Base-by-base conservation (phyloP, 2,797 vertebrate species). In the Prionace glauca region DNA sequence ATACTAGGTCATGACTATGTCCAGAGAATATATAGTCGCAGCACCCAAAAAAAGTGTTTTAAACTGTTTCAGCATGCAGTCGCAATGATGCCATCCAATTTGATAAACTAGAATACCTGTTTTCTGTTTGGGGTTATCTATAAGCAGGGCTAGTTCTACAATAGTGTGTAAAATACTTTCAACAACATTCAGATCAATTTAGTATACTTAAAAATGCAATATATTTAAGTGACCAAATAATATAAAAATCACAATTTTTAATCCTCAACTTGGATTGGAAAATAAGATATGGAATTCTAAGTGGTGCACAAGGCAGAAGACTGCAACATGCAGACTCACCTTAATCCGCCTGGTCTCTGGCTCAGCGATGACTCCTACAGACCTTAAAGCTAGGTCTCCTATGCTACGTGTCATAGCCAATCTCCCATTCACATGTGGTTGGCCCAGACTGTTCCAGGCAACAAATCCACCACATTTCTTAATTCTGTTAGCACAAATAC, bases 401-500 rank as follows among this genome's bases (percentile, higher is more conserved):
- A 99, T 99, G 96, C 99, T 99, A 95, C 99, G 98, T 0, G 99
- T 99, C 99, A 99, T 99, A 50, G 99, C 99, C 96, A 99, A 97
- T 96, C 99, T 98, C 95, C 99, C 99, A 3, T 99, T 99, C 93
- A 99, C 99, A 0, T 99, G 98, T 41, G 99, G 98, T 95, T 99
- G 99, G 84, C 99, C 99, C 96, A 99, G 29, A 96, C 99, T 99
- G 96, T 99, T 99, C 99, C 99, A 99, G 36, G 98, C 97, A 96
- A 99, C 97, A 95, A 98, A 99, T 69, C 99, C 99, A 24, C 99
- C 99, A 7, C 98, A 98, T 96, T 97, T 98, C 97, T 98, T 99
- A 96, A 99, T 98, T 97, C 99, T 99, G 96, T 96, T 86, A 62
- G 95, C 96, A 84, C 86, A 62, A 95, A 95, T 96, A 86, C 95